These are phyloP conservation scores for pig (Sus scrofa) DNA, from an alignment of 2,113 vertebrate species.

Conservation along the genomic window DNA sequence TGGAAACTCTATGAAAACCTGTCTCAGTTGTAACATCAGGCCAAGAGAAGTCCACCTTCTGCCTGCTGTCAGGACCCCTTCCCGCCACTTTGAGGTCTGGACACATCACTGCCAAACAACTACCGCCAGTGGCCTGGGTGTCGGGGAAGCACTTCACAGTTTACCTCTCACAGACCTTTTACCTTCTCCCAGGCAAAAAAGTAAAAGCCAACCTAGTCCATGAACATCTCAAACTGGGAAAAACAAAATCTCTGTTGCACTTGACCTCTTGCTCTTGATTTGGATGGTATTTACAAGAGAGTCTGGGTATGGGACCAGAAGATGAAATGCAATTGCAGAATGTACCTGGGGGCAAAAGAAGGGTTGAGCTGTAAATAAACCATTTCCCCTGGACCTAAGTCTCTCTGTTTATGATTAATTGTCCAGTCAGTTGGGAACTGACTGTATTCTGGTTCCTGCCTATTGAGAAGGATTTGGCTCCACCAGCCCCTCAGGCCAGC, in stretches of 20 bases:
- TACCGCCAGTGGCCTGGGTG: not conserved
- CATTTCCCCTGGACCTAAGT: not conserved
- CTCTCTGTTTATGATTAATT: not conserved
- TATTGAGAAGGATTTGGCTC: not conserved
- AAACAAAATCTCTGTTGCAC: not conserved
- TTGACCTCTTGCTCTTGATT: not conserved
- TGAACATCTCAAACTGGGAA: conserved; percentile 2
- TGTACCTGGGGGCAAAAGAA: conserved; percentile 47
- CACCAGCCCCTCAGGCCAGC: not conserved
- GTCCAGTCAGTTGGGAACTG: not conserved
- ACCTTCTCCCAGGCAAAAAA: not conserved
- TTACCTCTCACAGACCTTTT: not conserved
- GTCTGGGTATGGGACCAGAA: conserved; percentile 29
- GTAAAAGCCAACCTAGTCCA: not conserved
- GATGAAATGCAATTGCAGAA: conserved; percentile 58
- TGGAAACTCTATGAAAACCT: not conserved
- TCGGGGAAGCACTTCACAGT: not conserved
- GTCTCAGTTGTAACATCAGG: not conserved
- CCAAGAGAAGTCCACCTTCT: not conserved
- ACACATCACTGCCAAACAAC: not conserved
- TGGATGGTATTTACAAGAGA: not conserved
- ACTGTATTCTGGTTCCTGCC: conserved; percentile 54
- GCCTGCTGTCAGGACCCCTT: not conserved
- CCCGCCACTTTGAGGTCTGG: not conserved
- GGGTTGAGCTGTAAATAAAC: conserved; percentile 46